Evolutionary conservation across 2,888 invertebrate genomes (phyloP), one percentile per base, ranked within the genome.

Genomic region (Hermodice carunculata): DNA sequence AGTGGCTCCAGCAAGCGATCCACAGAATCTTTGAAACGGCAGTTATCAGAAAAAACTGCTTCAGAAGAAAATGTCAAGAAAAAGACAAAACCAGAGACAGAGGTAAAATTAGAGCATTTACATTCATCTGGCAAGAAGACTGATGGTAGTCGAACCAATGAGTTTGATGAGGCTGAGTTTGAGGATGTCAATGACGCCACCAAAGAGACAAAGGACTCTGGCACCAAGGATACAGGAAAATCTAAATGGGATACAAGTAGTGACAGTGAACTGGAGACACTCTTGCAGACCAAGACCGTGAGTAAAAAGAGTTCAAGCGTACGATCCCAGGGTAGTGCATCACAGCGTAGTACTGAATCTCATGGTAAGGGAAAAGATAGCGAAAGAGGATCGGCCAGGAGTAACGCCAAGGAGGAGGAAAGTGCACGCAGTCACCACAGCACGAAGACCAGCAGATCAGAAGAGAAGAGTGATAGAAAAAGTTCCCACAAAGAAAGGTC

Each of bases 161-260:
- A 68, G 26, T 53, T 42, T 28, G 49, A 56, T 8, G 61, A 48
- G 26, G 61, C 29, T 2, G 37, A 48, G 3, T 40, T 19, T 3
- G 44, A 56, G 22, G 43, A 53, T 29, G 43, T 54, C 6, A 22
- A 11, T 19, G 42, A n/a, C 28, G 42, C 5, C n/a, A 29, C 19
- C 43, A n/a, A n/a, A n/a, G n/a, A 49, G 26, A 28, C 22, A n/a
- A n/a, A n/a, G n/a, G n/a, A n/a, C n/a, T 34, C 19, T 42, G 61
- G 40, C 24, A 44, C 31, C 14, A 63, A 51, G 14, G 62, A 48
- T 44, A 56, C 65, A 14, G 69, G 64, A 34, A 66, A 67, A 46
- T 70, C 66, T 0, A 66, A 67, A 31, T 75, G 75, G 75, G 73
- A 75, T 54, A 74, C 75, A 2, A 71, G 71, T 43, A 71, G 71